Base-by-base conservation (phyloP, 2,888 invertebrate genomes). In the Augiades crinisus region DNA sequence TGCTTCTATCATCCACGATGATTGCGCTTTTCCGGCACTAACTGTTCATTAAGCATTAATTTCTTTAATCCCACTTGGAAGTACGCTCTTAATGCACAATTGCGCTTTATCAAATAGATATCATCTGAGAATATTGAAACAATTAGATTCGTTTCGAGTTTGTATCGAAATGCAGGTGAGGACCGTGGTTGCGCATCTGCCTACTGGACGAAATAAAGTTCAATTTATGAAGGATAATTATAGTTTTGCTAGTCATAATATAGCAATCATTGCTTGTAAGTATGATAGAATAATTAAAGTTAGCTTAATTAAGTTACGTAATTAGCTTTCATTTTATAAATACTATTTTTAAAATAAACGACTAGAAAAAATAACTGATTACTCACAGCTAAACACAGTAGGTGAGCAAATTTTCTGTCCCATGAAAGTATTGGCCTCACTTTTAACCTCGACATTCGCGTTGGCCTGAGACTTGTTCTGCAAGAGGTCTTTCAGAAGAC, bases 351-450 rank as follows among this genome's bases (percentile, higher is more conserved):
- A n/a, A n/a, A n/a, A n/a, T n/a, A n/a, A n/a, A n/a, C n/a, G n/a
- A n/a, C n/a, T 47, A n/a, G 5, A n/a, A 21, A 5, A 36, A 12
- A 41, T 27, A 27, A 6, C 14, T 10, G 33, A 4, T 46, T 45
- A 75, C 78, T 69, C 67, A 86, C 85, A 72, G 22, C 63, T 60
- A 59, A 81, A 78, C 1, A 75, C 67, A 16, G 74, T 67, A 1
- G 88, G 88, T 2, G 84, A 77, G 60, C 89, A 88, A 57, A 89
- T 85, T 46, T 75, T 78, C 56, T 85, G 87, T 50, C 85, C 87
- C 81, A 87, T 81, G 41, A 88, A 89, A 0, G 69, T 70, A 52
- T 77, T 85, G 3, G 62, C 61, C 19, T 75, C 73, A 30, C 63
- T 78, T 47, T 67, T 68, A n/a, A 56, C 24, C 62, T 72, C 58